Evolutionary conservation across 2,113 vertebrate genomes (phyloP).

Genomic region (Baryphthengus martii): DNA sequence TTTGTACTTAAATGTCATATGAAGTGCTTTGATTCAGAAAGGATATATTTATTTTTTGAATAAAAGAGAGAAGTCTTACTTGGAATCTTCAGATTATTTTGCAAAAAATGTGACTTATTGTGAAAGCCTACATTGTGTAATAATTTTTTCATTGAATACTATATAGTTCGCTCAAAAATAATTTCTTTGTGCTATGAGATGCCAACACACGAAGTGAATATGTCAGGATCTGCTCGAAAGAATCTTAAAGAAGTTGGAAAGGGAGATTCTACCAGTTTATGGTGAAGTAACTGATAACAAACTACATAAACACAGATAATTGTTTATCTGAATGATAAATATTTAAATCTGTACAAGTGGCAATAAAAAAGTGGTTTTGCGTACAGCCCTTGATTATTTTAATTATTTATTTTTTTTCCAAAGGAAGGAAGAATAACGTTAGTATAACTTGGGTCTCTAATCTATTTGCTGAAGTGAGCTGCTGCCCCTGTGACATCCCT

Average conservation of each 20-base stretch:
- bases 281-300: neutral
- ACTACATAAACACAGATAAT: neutral
- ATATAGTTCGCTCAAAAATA: neutral
- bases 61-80: slow-evolving; percentile 76
- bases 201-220: neutral
- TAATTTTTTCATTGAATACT: slow-evolving; percentile 11
- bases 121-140: neutral
- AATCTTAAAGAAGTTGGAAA: neutral
- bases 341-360: slow-evolving; percentile 29
- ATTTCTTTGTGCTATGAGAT: neutral
- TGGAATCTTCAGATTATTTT: slow-evolving; percentile 52
- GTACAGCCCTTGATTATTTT: neutral
- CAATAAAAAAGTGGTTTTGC: neutral
- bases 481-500: neutral
- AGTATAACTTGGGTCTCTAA: neutral
- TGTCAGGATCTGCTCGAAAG: neutral
- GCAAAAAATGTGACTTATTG: neutral
- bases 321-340: neutral
- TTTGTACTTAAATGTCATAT: slow-evolving; percentile 72
- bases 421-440: neutral
- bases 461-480: neutral
- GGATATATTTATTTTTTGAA: slow-evolving; percentile 87
- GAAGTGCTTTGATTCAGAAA: slow-evolving; percentile 75
- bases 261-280: neutral
- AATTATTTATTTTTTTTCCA: neutral